Conservation (phyloP, 2,113 vertebrate species). For the Sturnira hondurensis region DNA sequence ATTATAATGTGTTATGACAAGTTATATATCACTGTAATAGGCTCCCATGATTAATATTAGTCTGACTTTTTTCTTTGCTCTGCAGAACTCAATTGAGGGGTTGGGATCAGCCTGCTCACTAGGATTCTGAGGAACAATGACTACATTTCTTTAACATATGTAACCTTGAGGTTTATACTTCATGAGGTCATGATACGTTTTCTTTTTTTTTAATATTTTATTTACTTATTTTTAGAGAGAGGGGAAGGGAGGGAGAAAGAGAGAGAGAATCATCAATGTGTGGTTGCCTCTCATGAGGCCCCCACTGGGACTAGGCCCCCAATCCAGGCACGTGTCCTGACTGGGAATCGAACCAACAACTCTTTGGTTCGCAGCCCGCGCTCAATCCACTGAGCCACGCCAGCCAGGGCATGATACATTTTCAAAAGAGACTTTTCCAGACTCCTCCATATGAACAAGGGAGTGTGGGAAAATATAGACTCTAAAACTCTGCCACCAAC, state of each 20-base stretch:
- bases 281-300: no score
- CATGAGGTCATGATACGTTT: background rate
- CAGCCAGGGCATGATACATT: background rate
- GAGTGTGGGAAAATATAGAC: background rate
- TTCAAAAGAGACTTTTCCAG: background rate
- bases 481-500: background rate
- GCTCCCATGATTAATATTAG: slow-evolving; percentile 51
- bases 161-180: background rate
- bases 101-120: background rate
- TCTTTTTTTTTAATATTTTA: no score
- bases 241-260: no score
- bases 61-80: background rate
- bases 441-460: background rate
- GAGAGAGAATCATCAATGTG: no score
- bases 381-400: no score
- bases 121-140: background rate
- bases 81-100: background rate
- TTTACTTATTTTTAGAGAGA: no score
- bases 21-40: slow-evolving; percentile 55
- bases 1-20: slow-evolving; percentile 68
- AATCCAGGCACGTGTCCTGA: no score
- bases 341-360: no score
- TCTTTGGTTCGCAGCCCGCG: no score
- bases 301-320: no score
- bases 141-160: background rate